phyloP scores from a whole-genome alignment of 2,113 vertebrate species.

The Lepisosteus osseus region DNA sequence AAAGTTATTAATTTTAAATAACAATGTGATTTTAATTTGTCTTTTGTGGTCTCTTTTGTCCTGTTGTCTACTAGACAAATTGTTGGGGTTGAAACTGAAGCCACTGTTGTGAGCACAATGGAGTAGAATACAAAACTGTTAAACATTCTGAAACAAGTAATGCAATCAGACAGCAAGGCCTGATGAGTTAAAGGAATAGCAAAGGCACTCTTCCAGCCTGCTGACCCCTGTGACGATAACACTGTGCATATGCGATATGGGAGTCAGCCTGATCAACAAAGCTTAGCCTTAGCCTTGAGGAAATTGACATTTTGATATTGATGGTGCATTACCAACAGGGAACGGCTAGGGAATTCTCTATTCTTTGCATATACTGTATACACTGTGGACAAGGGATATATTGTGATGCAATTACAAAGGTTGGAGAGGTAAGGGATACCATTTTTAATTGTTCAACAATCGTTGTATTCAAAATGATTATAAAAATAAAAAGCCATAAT shows the following conservation, averaged over 20 bases:
- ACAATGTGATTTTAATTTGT: too few species aligned
- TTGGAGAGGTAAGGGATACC: too few species aligned
- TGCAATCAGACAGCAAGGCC: conserved; percentile 1
- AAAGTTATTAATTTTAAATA: too few species aligned
- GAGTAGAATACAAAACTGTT: background rate
- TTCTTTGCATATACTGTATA: too few species aligned
- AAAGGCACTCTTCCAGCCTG: background rate
- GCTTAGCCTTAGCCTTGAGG: background rate
- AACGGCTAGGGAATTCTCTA: too few species aligned
- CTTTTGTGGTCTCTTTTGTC: background rate
- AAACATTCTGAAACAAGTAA: background rate
- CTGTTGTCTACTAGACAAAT: background rate
- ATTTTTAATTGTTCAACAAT: too few species aligned
- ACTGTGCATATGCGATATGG: background rate
- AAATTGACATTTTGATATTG: background rate
- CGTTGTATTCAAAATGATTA: too few species aligned
- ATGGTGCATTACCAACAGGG: background rate
- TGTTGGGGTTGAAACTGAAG: background rate
- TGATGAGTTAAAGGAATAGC: background rate
- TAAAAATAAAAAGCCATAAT: too few species aligned
- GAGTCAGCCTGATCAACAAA: background rate
- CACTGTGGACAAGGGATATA: too few species aligned
- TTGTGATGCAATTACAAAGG: too few species aligned
- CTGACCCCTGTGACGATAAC: background rate
- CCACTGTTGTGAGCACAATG: background rate